Conservation (phyloP, 2,888 invertebrate genomes). For the Thymelicus lineola region DNA sequence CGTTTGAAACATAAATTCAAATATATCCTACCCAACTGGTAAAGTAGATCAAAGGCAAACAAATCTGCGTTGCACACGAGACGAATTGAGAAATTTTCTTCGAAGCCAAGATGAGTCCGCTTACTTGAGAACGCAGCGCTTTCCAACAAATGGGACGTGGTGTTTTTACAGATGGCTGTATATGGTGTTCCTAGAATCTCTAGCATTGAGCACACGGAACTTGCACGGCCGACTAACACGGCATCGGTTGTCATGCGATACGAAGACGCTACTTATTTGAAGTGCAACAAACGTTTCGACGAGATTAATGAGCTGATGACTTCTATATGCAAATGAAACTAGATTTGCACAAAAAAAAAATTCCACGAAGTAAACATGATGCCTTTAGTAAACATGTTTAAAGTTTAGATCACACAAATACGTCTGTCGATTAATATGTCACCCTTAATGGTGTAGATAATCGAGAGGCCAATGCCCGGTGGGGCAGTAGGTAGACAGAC, state of each 20-base stretch:
- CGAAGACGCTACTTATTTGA: slow-evolving; percentile 16
- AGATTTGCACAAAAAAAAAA: neutral
- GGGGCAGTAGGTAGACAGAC: slow-evolving; percentile 24
- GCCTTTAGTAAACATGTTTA: slow-evolving; percentile 11
- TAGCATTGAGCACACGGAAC: slow-evolving; percentile 72
- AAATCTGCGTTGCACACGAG: slow-evolving; percentile 12
- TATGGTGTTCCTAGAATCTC: slow-evolving; percentile 62
- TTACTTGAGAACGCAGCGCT: slow-evolving; percentile 51
- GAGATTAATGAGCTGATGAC: slow-evolving; percentile 12
- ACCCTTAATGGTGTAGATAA: slow-evolving; percentile 41
- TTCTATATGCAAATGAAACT: slow-evolving; percentile 15
- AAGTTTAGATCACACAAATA: slow-evolving; percentile 23
- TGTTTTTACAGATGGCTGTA: slow-evolving; percentile 43
- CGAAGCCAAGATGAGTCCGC: slow-evolving; percentile 43
- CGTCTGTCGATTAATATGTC: slow-evolving; percentile 39
- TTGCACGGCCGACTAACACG: slow-evolving; percentile 72
- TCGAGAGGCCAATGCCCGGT: slow-evolving; percentile 41
- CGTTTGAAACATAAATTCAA: neutral
- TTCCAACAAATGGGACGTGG: slow-evolving; percentile 41
- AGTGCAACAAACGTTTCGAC: slow-evolving; percentile 27
- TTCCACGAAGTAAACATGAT: neutral
- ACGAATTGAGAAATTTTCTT: slow-evolving; percentile 44
- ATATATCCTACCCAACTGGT: neutral
- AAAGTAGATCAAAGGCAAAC: neutral
- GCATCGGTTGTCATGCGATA: slow-evolving; percentile 47